Base-by-base conservation (phyloP, 2,888 invertebrate genomes). In the Drosophila heteroneura region DNA sequence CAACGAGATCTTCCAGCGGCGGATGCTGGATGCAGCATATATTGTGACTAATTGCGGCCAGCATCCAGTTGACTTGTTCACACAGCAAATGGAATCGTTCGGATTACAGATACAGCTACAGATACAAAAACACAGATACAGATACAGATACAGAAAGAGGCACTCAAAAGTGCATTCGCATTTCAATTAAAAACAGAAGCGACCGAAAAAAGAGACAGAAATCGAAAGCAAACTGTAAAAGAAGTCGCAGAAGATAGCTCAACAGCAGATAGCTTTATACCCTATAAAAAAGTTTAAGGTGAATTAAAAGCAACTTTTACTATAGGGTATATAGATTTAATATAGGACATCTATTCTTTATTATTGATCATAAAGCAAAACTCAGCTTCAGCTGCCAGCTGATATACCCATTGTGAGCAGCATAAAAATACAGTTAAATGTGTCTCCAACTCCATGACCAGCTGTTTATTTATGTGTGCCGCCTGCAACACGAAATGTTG, bases 141-240 rank as follows among this genome's bases (percentile, higher is more conserved):
- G 19, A 26, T 28, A 54, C 33, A 52, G 12, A 53, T 39, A 61
- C 57, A 68, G 44, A 44, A 32, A 52, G 47, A 71, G 74, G 52
- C 76, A 76, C 87, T 88, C 81, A 74, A 91, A 81, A 87, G 90
- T 89, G 91, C 88, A 88, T 91, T 88, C 88, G 91, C 91, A 85
- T 88, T 88, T 91, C 83, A 89, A 90, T 88, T 91, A 83, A 90
- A 86, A 76, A 61, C 79, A 81, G 85, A 90, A 74, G 73, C 83
- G 41, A 61, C 70, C 56, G 41, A 71, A 74, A 73, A 70, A 54
- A 71, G 59, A 75, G 68, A 70, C 22, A 68, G 73, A 66, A 66
- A 67, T 52, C 53, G 47, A 76, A 71, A 53, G 32, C 37, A 76
- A 80, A 52, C 62, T 51, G 37, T 39, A 47, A 56, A 70, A 57